Base-by-base conservation (phyloP, 2,797 vertebrate species). In the Orientallactaga sibirica region DNA sequence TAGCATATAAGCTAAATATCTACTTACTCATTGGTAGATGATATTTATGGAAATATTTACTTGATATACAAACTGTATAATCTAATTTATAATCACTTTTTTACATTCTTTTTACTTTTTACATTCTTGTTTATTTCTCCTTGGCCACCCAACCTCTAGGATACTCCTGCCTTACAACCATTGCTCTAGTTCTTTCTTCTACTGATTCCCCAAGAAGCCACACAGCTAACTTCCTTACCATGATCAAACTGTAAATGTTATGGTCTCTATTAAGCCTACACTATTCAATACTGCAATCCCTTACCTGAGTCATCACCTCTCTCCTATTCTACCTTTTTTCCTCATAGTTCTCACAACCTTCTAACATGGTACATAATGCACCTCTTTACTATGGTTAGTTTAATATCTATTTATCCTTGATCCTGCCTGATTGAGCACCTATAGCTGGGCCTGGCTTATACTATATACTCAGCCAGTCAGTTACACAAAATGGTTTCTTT, bases 401-500 rank as follows among this genome's bases (percentile, higher is more conserved):
- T 33, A 78, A 90, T 87, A 41, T 73, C 25, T 79, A 41, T 55
- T 61, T 88, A 15, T 10, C 20, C 12, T 86, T 78, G 19, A 58
- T 58, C 12, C 27, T 75, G 6, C 3, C 11, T 86, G 62, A 41
- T 67, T 16, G 83, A 94, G 74, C 9, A 81, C 4, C 41, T 88
- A 94, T 2, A 95, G 66, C 37, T 84, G 68, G 24, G 55, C 41
- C 43, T 90, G 37, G 37, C 20, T 48, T 24, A 95, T 55, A 62
- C 15, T 22, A 27, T 43, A 84, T 43, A 87, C 24, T 74, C 18
- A 73, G 83, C 27, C 14, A 82, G 77, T 77, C 25, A 88, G 24
- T 77, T 37, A 89, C 4, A 43, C 73, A 24, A 86, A 86, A 89
- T 89, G 41, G 68, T 80, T 95, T 89, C 67, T 80, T 95, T 89